Evolutionary conservation across 2,888 invertebrate genomes (phyloP).

Genomic region (Chloroclysta siterata): DNA sequence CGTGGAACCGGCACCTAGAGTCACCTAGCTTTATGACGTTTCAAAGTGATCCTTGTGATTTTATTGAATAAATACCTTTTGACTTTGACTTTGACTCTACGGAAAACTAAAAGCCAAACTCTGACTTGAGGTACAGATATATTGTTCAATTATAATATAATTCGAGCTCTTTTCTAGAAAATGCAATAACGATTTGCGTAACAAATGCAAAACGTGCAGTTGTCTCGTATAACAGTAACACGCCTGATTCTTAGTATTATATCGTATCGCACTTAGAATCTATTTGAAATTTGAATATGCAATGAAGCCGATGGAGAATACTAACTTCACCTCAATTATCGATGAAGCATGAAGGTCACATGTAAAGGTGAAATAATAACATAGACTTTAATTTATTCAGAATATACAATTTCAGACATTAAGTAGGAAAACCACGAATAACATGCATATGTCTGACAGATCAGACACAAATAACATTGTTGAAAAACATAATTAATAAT

Average conservation of each 20-base stretch:
- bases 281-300: conserved; percentile 38
- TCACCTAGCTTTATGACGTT: no score
- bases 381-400: neutral
- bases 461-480: neutral
- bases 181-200: conserved; percentile 10
- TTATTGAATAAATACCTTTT: no score
- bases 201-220: conserved; percentile 21
- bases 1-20: no score
- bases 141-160: no score
- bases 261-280: conserved; percentile 31
- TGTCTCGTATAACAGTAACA: conserved; percentile 33
- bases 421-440: neutral
- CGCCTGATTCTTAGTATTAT: conserved; percentile 30
- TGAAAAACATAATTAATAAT: neutral
- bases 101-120: no score
- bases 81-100: no score
- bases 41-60: no score
- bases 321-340: conserved; percentile 5
- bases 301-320: conserved; percentile 14
- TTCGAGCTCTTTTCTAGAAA: neutral
- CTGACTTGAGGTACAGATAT: no score
- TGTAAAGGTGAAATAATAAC: neutral
- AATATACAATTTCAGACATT: neutral
- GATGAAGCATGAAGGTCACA: conserved; percentile 8
- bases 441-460: neutral